A percentile compares a stretch with the other conserved stretches of the same genome.
phyloP scores from a whole-genome alignment of 2,888 invertebrate genomes.

The Cyclophora punctaria region DNA sequence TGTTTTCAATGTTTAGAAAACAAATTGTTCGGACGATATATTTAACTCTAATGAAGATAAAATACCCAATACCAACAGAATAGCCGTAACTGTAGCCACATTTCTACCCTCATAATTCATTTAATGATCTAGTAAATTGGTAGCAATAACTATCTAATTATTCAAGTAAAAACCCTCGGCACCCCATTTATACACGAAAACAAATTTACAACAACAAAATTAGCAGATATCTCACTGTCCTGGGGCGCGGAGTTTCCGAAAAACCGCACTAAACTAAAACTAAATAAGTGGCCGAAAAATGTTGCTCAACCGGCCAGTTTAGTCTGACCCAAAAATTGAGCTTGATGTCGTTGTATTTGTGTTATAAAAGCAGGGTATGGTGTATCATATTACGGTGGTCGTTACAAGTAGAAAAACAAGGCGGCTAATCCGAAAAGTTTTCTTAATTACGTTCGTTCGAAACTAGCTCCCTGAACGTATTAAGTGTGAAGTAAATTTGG shows the following conservation, averaged over 20 bases:
- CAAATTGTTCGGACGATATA: too few relatives aligned
- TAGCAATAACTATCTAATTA: too few relatives aligned
- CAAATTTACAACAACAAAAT: constrained; percentile 68
- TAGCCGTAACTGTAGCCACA: too few relatives aligned
- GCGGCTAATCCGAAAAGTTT: constrained; percentile 69
- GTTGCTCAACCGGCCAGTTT: constrained; percentile 37
- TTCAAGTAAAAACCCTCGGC: constrained; percentile 15
- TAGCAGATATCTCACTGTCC: constrained; percentile 68
- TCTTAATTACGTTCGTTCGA: constrained; percentile 63
- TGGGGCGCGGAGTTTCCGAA: constrained; percentile 51
- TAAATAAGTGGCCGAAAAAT: constrained; percentile 69
- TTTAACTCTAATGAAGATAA: too few relatives aligned
- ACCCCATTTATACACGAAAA: constrained; percentile 31
- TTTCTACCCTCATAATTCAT: too few relatives aligned
- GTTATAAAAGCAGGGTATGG: constrained; percentile 18
- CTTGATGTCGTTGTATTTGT: constrained; percentile 8
- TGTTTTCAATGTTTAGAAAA: too few relatives aligned
- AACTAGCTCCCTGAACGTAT: constrained; percentile 69
- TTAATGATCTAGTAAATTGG: too few relatives aligned
- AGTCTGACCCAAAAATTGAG: constrained; percentile 26
- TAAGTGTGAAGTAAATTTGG: constrained; percentile 55
- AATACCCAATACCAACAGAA: too few relatives aligned
- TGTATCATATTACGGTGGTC: constrained; percentile 32
- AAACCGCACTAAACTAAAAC: constrained; percentile 59
- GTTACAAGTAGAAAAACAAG: constrained; percentile 58